These are phyloP conservation scores for Perizoma affinitatum DNA, from an alignment of 2,888 invertebrate genomes.

Conservation along the genomic window DNA sequence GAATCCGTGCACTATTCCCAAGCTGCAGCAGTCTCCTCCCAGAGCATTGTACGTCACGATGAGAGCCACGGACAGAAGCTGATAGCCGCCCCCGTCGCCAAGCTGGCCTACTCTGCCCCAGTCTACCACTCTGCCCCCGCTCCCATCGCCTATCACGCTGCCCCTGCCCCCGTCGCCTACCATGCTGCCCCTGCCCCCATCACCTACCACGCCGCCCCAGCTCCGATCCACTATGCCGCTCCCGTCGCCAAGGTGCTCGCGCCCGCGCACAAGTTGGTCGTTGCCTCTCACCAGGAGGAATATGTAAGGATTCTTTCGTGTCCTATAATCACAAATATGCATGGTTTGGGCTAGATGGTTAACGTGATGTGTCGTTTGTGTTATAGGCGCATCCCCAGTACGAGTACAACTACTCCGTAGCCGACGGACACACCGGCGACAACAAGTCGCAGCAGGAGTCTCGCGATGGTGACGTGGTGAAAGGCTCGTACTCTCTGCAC, in stretches of 20 bases:
- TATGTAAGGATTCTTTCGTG: slow-evolving; percentile 18
- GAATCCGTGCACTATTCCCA: slow-evolving; percentile 65
- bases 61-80: slow-evolving; percentile 50
- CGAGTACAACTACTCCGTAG: slow-evolving; percentile 82
- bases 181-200: too few species aligned
- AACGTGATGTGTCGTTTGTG: not conserved
- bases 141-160: slow-evolving; percentile 45
- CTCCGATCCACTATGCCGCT: slow-evolving; percentile 34
- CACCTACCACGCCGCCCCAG: slow-evolving; percentile 44
- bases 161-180: slow-evolving; percentile 41
- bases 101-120: slow-evolving; percentile 40
- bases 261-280: too few species aligned
- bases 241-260: slow-evolving; percentile 45
- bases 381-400: slow-evolving; percentile 71
- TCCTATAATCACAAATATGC: too few species aligned
- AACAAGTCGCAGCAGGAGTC: slow-evolving; percentile 81
- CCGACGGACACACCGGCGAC: slow-evolving; percentile 84
- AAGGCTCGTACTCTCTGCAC: slow-evolving; percentile 81
- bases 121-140: slow-evolving; percentile 47
- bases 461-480: slow-evolving; percentile 81
- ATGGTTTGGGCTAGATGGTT: not conserved
- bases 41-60: slow-evolving; percentile 68
- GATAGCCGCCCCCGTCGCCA: slow-evolving; percentile 41
- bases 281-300: slow-evolving; percentile 31
- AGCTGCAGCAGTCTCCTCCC: slow-evolving; percentile 63